Evolutionary conservation across 2,797 vertebrate genomes (phyloP).

Genomic region (Phaenicophaeus curvirostris): DNA sequence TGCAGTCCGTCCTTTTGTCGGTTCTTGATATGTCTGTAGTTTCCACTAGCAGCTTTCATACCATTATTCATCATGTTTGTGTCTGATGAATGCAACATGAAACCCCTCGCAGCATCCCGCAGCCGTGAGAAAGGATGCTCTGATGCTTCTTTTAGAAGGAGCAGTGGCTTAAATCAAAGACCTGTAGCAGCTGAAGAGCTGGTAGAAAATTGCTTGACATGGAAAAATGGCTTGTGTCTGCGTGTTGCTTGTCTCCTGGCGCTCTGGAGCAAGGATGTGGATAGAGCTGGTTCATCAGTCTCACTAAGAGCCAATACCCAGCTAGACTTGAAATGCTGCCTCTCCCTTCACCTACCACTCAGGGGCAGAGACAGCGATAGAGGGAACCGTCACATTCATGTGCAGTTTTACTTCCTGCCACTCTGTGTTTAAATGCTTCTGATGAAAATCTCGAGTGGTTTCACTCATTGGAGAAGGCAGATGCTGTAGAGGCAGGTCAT

Average conservation of each 20-base stretch:
- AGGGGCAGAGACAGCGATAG: neutral
- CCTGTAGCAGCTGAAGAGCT: neutral
- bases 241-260: neutral
- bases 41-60: neutral
- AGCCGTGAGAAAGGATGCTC: neutral
- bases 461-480: neutral
- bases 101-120: neutral
- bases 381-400: accelerated
- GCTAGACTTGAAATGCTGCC: neutral
- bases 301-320: neutral
- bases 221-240: neutral
- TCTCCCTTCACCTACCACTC: neutral
- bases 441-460: neutral
- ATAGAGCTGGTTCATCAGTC: neutral
- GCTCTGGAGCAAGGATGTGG: neutral
- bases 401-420: neutral
- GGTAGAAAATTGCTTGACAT: neutral
- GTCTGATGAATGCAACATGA: neutral
- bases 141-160: neutral
- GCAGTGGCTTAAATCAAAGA: neutral
- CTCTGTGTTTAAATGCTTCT: neutral
- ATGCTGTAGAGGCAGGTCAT: accelerated
- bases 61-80: neutral
- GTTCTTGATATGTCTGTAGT: neutral
- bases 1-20: neutral